Evolutionary conservation across 2,888 invertebrate genomes (phyloP), one percentile per base, ranked within the genome.

Genomic region (Odontocerum albicorne): DNA sequence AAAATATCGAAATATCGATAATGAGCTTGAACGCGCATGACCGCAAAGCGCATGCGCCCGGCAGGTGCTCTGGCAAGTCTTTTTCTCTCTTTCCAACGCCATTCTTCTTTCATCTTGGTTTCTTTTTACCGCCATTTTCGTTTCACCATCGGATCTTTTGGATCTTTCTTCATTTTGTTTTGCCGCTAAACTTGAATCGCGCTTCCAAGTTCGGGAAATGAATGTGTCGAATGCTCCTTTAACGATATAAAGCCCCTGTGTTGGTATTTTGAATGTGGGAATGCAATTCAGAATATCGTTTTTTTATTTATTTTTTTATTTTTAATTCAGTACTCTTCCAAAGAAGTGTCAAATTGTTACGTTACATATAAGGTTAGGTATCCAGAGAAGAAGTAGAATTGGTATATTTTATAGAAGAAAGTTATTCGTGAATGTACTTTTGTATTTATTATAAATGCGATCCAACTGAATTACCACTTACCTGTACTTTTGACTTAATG

Each of bases 1-100:
- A n/a, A n/a, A n/a, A n/a, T n/a, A n/a, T n/a, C n/a, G n/a, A n/a
- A 38, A 33, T 35, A 45, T 52, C 38, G 44, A 31, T 36, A 52
- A 45, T 27, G 38, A 52, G 35, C 16, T 10, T n/a, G 15, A 36
- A 21, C 31, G 31, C 31, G 31, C 38, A 52, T 45, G 38, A 52
- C 31, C 44, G 45, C 43, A 40, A 36, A 42, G 38, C 38, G 38
- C 38, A 45, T 45, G 47, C 31, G 20, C 19, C n/a, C 10, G 21
- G 44, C 52, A 52, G 52, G 52, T 52, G 52, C 45, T 44, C 51
- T 7, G 32, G 33, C 19, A 31, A 17, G 15, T 36, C 20, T 51
- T 35, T 42, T 51, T n/a, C 17, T 40, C 31, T 13, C 15, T 32
- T 40, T 27, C 13, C 32, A 44, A 8, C 17, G 8, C 32, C 16